These are phyloP conservation scores for Drosophila dives DNA, from an alignment of 2,888 invertebrate species.

Conservation along the genomic window DNA sequence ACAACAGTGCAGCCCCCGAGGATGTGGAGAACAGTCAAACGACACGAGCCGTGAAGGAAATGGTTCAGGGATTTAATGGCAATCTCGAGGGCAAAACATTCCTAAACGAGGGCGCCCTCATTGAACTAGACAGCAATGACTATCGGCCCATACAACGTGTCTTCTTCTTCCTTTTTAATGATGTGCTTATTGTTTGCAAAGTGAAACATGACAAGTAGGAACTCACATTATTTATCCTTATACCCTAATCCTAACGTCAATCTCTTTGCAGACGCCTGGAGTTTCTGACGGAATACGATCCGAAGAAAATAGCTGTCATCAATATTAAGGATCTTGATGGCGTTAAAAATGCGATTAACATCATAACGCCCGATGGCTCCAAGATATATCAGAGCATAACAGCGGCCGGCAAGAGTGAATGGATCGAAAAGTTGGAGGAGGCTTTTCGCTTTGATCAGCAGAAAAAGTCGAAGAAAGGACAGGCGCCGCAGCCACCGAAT, in stretches of 20 bases:
- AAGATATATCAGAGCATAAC: slow-evolving; percentile 96
- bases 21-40: slow-evolving; percentile 87
- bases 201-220: slow-evolving; percentile 85
- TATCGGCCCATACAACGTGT: slow-evolving; percentile 94
- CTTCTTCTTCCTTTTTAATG: slow-evolving; percentile 96
- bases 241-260: background rate
- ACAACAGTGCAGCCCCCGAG: slow-evolving; percentile 81
- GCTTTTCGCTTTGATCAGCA: slow-evolving; percentile 91
- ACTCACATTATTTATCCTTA: background rate
- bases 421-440: slow-evolving; percentile 96
- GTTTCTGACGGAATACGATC: slow-evolving; percentile 84
- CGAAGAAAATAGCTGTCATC: slow-evolving; percentile 95
- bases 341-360: slow-evolving; percentile 96
- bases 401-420: slow-evolving; percentile 91
- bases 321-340: slow-evolving; percentile 96
- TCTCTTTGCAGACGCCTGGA: slow-evolving; percentile 81
- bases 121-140: slow-evolving; percentile 95
- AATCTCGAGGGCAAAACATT: slow-evolving; percentile 86
- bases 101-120: slow-evolving; percentile 95
- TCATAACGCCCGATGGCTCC: slow-evolving; percentile 96
- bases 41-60: slow-evolving; percentile 87
- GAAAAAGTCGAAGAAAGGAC: slow-evolving; percentile 85
- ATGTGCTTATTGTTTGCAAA: slow-evolving; percentile 95
- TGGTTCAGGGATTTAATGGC: slow-evolving; percentile 89
- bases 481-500: slow-evolving; percentile 85